Percentiles rank a stretch among this genome's conserved stretches.
Conservation (phyloP, 1,140 invertebrate genomes). For the Meteorus sp. region DNA sequence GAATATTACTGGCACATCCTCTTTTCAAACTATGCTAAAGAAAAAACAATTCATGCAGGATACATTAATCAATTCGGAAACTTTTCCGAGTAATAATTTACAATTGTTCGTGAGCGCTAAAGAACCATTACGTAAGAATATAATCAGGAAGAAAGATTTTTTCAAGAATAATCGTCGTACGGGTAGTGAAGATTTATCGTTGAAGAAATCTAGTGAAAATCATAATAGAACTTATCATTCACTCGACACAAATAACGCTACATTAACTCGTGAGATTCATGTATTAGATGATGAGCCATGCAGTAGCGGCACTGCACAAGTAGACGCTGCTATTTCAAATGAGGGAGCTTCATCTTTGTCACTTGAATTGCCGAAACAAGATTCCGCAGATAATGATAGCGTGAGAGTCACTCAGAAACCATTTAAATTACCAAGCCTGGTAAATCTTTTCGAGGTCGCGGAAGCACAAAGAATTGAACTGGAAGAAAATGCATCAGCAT, state of each 20-base stretch:
- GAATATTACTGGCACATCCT: conserved; percentile 3
- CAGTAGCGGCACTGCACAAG: conserved; percentile 1
- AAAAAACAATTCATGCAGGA: conserved; percentile 23
- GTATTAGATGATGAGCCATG: conserved; percentile 17
- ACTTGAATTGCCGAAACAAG: neutral
- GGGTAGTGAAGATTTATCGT: conserved; percentile 18
- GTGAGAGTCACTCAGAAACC: conserved; percentile 13
- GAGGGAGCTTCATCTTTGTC: conserved; percentile 12
- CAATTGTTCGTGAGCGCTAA: conserved; percentile 18
- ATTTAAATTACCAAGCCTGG: conserved; percentile 45
- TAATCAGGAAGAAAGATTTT: conserved; percentile 30
- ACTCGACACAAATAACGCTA: neutral
- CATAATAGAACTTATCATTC: neutral
- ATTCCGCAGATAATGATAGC: neutral
- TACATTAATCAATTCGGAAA: conserved; percentile 17
- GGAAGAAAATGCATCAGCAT: conserved; percentile 42
- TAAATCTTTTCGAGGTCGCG: conserved; percentile 46
- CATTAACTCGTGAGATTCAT: neutral
- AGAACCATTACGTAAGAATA: conserved; percentile 20
- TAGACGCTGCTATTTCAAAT: neutral
- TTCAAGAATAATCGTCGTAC: conserved; percentile 25
- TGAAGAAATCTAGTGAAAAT: neutral
- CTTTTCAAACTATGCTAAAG: conserved; percentile 24
- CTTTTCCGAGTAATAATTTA: conserved; percentile 20
- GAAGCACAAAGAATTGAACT: conserved; percentile 44